A percentile compares a stretch with the other conserved stretches of the same genome.
Evolutionary conservation across 2,797 vertebrate genomes (phyloP).

Genomic region (Moxostoma hubbsi): DNA sequence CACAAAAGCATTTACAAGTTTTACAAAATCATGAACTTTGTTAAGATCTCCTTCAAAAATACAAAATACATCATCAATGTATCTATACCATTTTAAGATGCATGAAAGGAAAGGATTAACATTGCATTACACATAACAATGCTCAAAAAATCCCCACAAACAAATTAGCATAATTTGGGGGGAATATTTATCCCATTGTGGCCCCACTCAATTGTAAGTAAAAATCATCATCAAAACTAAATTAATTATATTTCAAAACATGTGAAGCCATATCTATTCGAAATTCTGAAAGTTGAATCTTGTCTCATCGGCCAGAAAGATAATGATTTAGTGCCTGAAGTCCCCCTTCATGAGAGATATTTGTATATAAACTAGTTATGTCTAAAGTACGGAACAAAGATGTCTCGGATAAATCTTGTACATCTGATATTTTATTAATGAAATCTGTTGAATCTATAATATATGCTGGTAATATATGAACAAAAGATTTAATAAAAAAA

Average conservation of each 20-base stretch:
- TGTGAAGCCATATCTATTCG: too few relatives aligned
- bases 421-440: neutral
- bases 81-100: neutral
- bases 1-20: neutral
- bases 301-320: neutral
- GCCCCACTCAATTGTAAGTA: too few relatives aligned
- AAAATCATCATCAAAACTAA: too few relatives aligned
- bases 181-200: too few relatives aligned
- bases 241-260: too few relatives aligned
- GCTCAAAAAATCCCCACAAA: too few relatives aligned
- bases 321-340: neutral
- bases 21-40: neutral
- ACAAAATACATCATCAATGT: neutral
- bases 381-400: neutral
- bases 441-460: neutral
- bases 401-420: neutral
- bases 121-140: too few relatives aligned
- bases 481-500: too few relatives aligned
- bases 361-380: neutral
- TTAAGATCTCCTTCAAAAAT: too few relatives aligned
- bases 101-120: neutral
- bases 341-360: neutral
- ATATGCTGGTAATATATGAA: too few relatives aligned
- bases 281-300: too few relatives aligned
- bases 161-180: too few relatives aligned